Base-by-base conservation (phyloP, 2,113 vertebrate genomes). In the Tachysurus fulvidraco region DNA sequence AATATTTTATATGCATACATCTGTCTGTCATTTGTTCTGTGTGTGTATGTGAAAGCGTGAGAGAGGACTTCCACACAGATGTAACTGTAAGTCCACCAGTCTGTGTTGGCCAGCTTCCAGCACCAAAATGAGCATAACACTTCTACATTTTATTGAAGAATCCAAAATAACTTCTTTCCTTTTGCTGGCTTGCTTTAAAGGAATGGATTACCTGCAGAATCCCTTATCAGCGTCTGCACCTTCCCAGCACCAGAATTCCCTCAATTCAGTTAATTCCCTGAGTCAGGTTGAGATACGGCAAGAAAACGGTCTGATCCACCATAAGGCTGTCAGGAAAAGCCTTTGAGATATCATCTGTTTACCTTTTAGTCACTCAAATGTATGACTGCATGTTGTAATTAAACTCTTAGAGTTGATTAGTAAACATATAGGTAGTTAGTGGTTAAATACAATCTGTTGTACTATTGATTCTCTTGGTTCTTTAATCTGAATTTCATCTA, bases 171-270 rank as follows among this genome's bases (percentile, higher is more conserved):
- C 85, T 64, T 74, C 74, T 57, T 52, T 28, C 81, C 28, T 83
- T 89, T 59, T 71, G 83, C 64, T 76, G 80, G 81, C 83, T 87
- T 80, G 50, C 59, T 88, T 90, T 88, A 87, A 90, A 88, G 50
- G 67, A 91, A 89, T 90, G 87, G 87, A 89, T 89, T 90, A 85
- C 87, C 89, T 86, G 44, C 78, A 77, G 87, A 82, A 78, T 25
- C 10, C 60, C 88, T 92, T 92, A 91, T 91, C 88, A 89, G 60
- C 62, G 19, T 55, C 25, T 83, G 83, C 90, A 90, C 89, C 89
- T 90, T 90, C 87, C 65, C 59, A 50, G 67, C 65, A 82, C 82
- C 36, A 30, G 77, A 85, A 54, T 83, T 87, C 87, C 71, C 50
- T 13, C 83, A 83, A 83, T 89, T 84, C 90, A 44, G 62, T 86